A percentile compares a stretch with the other conserved stretches of the same genome.
phyloP scores from a whole-genome alignment of 2,888 invertebrate genomes.

The Acleris laterana region DNA sequence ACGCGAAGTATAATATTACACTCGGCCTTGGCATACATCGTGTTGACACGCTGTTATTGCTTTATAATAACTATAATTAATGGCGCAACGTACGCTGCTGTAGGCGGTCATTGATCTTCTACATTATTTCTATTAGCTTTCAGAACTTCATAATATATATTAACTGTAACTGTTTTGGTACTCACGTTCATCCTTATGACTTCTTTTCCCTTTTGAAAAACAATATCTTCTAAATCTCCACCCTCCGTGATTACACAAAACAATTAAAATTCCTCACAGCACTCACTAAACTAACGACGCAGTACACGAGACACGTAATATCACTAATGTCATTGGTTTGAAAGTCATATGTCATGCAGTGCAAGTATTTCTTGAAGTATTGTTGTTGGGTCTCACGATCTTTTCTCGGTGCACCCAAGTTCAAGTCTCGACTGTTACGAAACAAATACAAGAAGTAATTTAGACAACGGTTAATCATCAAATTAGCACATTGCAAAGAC shows the following conservation, averaged over 20 bases:
- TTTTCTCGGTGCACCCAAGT: slow-evolving; percentile 44
- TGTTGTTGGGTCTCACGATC: slow-evolving; percentile 45
- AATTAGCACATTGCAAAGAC: slow-evolving; percentile 34
- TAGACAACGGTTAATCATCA: slow-evolving; percentile 37
- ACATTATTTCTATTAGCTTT: slow-evolving; percentile 7
- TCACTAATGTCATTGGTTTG: slow-evolving; percentile 42
- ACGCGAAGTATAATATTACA: slow-evolving; percentile 37
- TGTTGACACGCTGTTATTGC: slow-evolving; percentile 40
- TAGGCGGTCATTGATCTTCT: slow-evolving; percentile 38
- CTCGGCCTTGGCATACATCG: slow-evolving; percentile 52
- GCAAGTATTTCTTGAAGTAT: slow-evolving; percentile 40
- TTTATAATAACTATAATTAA: slow-evolving; percentile 45
- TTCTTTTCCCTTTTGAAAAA: slow-evolving; percentile 47
- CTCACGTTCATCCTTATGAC: slow-evolving; percentile 73
- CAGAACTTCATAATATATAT: not conserved
- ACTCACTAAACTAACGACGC: slow-evolving; percentile 38
- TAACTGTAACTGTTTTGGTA: slow-evolving; percentile 38
- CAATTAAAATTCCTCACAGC: slow-evolving; percentile 38
- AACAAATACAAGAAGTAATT: slow-evolving; percentile 38
- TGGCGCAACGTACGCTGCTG: slow-evolving; percentile 46
- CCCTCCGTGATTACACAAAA: slow-evolving; percentile 18
- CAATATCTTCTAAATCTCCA: slow-evolving; percentile 32
- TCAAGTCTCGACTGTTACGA: slow-evolving; percentile 33
- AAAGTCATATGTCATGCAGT: slow-evolving; percentile 43
- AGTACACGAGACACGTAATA: slow-evolving; percentile 38